Percentiles rank a stretch among this genome's conserved stretches.
Evolutionary conservation across 1,140 invertebrate genomes (phyloP).

Genomic region (Yoshiicerus persimilis): DNA sequence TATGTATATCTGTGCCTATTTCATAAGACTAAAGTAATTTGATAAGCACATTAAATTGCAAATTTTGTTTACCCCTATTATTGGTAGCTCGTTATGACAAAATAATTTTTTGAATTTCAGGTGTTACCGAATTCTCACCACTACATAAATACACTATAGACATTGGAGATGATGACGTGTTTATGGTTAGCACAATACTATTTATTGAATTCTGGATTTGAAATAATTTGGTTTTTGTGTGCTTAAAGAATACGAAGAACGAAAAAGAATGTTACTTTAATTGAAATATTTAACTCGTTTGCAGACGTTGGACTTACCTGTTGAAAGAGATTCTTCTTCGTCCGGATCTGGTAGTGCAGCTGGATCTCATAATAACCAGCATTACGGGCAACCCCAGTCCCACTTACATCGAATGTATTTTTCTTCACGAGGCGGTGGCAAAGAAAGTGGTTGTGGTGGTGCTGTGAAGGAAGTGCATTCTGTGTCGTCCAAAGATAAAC

Average conservation of each 20-base stretch:
- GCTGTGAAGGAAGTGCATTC: constrained; percentile 52
- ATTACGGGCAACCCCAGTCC: constrained; percentile 52
- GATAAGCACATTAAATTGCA: too few species aligned
- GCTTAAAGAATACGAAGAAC: too few species aligned
- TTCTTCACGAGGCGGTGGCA: constrained; percentile 50
- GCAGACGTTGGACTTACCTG: constrained; percentile 77
- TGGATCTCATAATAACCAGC: constrained; percentile 51
- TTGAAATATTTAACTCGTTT: too few species aligned
- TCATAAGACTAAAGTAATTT: too few species aligned
- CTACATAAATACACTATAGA: constrained; percentile 64
- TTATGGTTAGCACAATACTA: constrained; percentile 71
- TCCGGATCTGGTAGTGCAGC: constrained; percentile 64
- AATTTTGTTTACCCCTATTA: too few species aligned
- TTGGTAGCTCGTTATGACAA: too few species aligned
- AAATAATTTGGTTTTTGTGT: too few species aligned
- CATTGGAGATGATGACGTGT: constrained; percentile 78
- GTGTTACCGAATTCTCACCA: constrained; percentile 56
- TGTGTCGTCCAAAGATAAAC: constrained; percentile 53
- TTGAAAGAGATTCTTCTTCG: constrained; percentile 69
- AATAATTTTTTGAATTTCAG: constrained; percentile 48
- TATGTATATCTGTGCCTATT: too few species aligned
- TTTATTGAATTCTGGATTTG: too few species aligned
- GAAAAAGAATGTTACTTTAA: too few species aligned
- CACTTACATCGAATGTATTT: constrained; percentile 60
- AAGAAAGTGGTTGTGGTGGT: constrained; percentile 47